Evolutionary conservation across 2,797 vertebrate species (phyloP), one percentile per base, ranked within the genome.

Genomic region (Selene dorsalis): DNA sequence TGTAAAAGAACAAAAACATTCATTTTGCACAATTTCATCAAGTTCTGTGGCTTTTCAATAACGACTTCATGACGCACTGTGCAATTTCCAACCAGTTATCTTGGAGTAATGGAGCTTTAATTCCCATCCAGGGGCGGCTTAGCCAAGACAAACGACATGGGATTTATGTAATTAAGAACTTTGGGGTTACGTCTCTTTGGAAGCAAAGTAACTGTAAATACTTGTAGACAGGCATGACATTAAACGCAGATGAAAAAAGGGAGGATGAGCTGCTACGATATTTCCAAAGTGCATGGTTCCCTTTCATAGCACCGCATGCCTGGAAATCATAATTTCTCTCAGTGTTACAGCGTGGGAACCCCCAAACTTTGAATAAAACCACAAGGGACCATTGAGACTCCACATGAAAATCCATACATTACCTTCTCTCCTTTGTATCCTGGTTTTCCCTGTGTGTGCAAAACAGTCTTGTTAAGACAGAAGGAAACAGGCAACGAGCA

Each of bases 381-480:
- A 58, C 4, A 14, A n/a, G 56, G 4, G n/a, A 17, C 63, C 4
- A 39, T 18, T 14, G 16, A 32, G 39, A 17, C 41, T 59, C 22
- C 60, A 14, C 0, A 70, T 10, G 9, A 28, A 39, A 78, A 77
- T 77, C 68, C 59, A 75, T 69, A 76, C 78, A 35, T 2, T 95
- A 98, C 97, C 96, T 95, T 94, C 78, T 97, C 96, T 93, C 97
- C 97, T 95, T 96, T 97, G 91, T 96, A 96, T 87, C 97, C 97
- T 0, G 95, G 73, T 90, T 96, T 97, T 6, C 97, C 97, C 97
- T 98, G 89, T 64, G 80, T 91, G 84, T 28, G 87, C 77, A 92
- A 75, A 90, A 92, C 59, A 90, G 16, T 13, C 11, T 16, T 1
- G 82, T 77, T 88, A 84, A 75, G 32, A 43, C 35, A 69, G 22